Percentiles rank a stretch among this genome's conserved stretches.
phyloP scores from a whole-genome alignment of 2,888 invertebrate species.

The Schrankia costaestrigalis region DNA sequence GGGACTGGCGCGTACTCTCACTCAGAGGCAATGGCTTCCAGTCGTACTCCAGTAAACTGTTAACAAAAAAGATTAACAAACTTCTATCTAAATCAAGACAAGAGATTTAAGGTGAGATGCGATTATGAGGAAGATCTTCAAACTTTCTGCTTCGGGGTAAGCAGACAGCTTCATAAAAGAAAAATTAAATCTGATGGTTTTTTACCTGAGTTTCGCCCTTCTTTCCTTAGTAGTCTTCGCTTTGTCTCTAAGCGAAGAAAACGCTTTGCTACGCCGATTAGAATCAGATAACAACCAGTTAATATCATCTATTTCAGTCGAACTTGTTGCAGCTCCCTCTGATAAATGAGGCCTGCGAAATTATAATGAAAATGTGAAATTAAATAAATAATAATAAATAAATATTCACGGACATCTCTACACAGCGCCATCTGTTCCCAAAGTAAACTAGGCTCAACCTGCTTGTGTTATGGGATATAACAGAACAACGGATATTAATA shows the following conservation, averaged over 20 bases:
- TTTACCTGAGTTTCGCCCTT: constrained; percentile 63
- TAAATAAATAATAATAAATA: too few species aligned
- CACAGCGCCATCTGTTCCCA: too few species aligned
- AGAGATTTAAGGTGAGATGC: too few species aligned
- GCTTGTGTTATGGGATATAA: too few species aligned
- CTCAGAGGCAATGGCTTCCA: constrained; percentile 66
- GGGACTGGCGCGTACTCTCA: constrained; percentile 25
- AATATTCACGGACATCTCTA: too few species aligned
- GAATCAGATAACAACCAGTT: constrained; percentile 86
- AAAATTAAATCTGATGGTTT: not conserved
- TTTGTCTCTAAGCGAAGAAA: constrained; percentile 82
- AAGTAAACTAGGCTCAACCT: too few species aligned
- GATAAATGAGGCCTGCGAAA: constrained; percentile 81
- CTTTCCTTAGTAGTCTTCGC: constrained; percentile 61
- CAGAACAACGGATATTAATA: too few species aligned
- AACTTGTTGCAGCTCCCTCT: constrained; percentile 81
- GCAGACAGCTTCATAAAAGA: not conserved
- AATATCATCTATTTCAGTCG: constrained; percentile 80
- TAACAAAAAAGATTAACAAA: constrained; percentile 1
- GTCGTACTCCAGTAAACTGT: constrained; percentile 71
- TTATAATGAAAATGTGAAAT: not conserved
- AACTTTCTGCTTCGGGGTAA: not conserved
- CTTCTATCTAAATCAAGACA: not conserved
- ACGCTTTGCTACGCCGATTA: constrained; percentile 82
- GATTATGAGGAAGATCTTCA: not conserved